Evolutionary conservation across 2,888 invertebrate genomes (phyloP).

Genomic region (Anoncus sp.): DNA sequence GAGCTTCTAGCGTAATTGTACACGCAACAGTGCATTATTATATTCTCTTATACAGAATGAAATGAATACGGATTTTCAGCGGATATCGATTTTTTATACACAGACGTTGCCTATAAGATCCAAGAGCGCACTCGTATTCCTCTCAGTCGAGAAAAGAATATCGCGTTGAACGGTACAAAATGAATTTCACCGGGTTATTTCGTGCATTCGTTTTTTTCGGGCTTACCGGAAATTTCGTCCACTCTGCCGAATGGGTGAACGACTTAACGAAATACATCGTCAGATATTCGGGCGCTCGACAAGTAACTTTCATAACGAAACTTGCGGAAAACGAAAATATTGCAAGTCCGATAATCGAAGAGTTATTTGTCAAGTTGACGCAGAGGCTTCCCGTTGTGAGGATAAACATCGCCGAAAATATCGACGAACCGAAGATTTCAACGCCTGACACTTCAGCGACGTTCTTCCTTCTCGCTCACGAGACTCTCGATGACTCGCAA

Average conservation of each 20-base stretch:
- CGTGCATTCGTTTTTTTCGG: no score
- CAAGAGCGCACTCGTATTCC: no score
- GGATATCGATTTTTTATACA: no score
- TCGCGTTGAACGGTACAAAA: no score
- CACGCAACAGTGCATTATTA: no score
- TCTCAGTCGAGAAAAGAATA: no score
- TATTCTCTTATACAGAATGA: no score
- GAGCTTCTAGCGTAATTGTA: no score
- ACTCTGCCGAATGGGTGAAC: constrained; percentile 23
- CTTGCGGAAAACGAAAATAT: not conserved
- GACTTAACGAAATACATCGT: constrained; percentile 6
- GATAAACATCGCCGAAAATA: not conserved
- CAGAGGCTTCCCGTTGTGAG: not conserved
- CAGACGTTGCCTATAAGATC: no score
- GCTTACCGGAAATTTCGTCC: no score
- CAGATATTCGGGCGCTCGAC: constrained; percentile 2
- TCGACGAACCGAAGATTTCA: not conserved
- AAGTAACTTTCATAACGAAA: constrained; percentile 23
- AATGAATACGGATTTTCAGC: no score
- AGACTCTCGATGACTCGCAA: not conserved
- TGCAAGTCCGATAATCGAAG: not conserved
- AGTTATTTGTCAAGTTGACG: not conserved
- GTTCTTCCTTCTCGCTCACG: constrained; percentile 23
- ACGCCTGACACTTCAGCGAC: not conserved
- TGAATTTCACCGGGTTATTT: no score